Conservation (phyloP, 2,113 vertebrate genomes). For the Phocoena sinus region DNA sequence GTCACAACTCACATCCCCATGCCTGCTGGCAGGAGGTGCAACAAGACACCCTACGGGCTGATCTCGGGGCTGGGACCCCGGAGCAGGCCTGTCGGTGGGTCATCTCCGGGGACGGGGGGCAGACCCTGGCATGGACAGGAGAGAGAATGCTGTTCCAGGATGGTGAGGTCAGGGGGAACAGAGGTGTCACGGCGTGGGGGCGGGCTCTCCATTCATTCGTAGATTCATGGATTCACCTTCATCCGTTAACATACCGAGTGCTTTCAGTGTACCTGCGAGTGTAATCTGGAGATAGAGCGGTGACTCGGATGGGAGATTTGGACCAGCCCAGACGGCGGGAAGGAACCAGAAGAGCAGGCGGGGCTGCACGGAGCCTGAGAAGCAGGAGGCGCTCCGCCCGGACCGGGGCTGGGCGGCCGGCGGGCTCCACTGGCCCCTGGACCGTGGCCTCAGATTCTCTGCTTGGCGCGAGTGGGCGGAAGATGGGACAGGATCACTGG, state of each 20-base stretch:
- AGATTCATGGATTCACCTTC: accelerated
- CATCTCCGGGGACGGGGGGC: not conserved
- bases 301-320: not conserved
- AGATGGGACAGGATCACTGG: not conserved
- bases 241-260: accelerated
- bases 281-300: not conserved
- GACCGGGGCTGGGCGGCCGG: accelerated
- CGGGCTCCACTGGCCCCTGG: not conserved
- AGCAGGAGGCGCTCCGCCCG: too few species aligned
- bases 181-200: not conserved
- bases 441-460: not conserved
- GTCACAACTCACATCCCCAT: accelerated
- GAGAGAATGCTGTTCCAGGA: not conserved
- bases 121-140: accelerated
- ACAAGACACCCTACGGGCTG: not conserved
- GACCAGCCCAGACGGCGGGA: not conserved
- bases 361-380: not conserved
- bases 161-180: not conserved
- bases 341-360: not conserved
- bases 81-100: not conserved
- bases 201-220: not conserved
- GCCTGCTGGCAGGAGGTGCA: not conserved
- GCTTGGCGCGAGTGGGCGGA: not conserved
- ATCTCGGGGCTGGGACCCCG: not conserved
- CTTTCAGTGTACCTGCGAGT: not conserved